Conservation (phyloP, 2,888 invertebrate genomes). For the Hirtodrosophila confusa region DNA sequence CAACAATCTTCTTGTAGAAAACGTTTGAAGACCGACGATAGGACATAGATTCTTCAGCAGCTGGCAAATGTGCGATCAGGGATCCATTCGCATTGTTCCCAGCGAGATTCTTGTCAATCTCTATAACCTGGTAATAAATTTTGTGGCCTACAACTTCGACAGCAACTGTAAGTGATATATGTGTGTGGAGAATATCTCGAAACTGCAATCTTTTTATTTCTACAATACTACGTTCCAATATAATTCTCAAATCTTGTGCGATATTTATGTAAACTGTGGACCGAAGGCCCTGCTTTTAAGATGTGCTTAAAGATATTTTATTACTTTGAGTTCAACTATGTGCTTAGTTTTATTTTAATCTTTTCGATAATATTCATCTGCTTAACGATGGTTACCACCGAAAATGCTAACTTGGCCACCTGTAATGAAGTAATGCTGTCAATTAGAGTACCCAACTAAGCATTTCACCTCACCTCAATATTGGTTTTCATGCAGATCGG, state of each 20-base stretch:
- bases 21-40: conserved; percentile 24
- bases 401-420: conserved; percentile 59
- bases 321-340: background rate
- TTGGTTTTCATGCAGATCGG: conserved; percentile 46
- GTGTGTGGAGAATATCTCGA: background rate
- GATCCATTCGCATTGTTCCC: conserved; percentile 58
- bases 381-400: conserved; percentile 52
- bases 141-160: background rate
- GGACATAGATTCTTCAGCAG: conserved; percentile 22
- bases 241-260: background rate
- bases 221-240: no score
- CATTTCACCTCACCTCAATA: conserved; percentile 32
- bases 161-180: background rate
- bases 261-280: background rate
- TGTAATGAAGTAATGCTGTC: conserved; percentile 2
- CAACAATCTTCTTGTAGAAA: conserved; percentile 25
- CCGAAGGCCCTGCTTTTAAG: background rate
- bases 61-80: conserved; percentile 69
- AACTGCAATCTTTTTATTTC: no score
- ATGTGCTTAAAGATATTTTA: background rate
- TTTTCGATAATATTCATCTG: conserved; percentile 51
- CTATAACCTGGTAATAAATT: conserved; percentile 42
- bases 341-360: conserved; percentile 5
- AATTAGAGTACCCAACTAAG: no score
- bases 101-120: conserved; percentile 34